Evolutionary conservation across 2,888 invertebrate species (phyloP).

Genomic region (Agelastica alni): DNA sequence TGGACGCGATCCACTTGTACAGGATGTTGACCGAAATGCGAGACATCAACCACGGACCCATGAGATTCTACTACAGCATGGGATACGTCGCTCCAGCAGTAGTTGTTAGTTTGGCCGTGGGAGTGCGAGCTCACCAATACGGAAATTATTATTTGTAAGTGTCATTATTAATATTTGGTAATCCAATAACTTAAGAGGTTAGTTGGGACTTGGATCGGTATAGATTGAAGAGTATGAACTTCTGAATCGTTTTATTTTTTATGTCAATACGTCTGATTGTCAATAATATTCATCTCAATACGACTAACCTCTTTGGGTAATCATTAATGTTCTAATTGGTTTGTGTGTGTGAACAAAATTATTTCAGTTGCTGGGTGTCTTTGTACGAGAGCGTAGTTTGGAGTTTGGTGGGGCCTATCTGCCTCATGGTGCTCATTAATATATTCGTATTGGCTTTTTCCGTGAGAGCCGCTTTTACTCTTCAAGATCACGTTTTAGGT

Average conservation of each 20-base stretch:
- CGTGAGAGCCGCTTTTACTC: conserved; percentile 86
- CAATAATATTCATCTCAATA: too few species aligned
- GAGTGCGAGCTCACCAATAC: conserved; percentile 92
- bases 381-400: conserved; percentile 92
- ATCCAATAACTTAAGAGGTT: too few species aligned
- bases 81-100: conserved; percentile 93
- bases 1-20: conserved; percentile 90
- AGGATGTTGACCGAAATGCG: conserved; percentile 93
- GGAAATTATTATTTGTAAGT: conserved; percentile 93
- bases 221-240: too few species aligned
- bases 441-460: conserved; percentile 82
- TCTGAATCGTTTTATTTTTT: too few species aligned
- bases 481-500: conserved; percentile 87
- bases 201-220: too few species aligned
- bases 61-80: conserved; percentile 88
- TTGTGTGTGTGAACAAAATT: too few species aligned
- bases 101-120: conserved; percentile 87
- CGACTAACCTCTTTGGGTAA: too few species aligned
- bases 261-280: too few species aligned
- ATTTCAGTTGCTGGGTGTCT: conserved; percentile 88
- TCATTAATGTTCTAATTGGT: too few species aligned
- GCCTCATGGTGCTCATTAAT: conserved; percentile 76
- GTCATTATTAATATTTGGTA: too few species aligned
- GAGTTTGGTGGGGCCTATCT: conserved; percentile 93
- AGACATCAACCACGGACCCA: conserved; percentile 93